Evolutionary conservation across 2,888 invertebrate genomes (phyloP), one percentile per base, ranked within the genome.

Genomic region (Gnatocerus cornutus): DNA sequence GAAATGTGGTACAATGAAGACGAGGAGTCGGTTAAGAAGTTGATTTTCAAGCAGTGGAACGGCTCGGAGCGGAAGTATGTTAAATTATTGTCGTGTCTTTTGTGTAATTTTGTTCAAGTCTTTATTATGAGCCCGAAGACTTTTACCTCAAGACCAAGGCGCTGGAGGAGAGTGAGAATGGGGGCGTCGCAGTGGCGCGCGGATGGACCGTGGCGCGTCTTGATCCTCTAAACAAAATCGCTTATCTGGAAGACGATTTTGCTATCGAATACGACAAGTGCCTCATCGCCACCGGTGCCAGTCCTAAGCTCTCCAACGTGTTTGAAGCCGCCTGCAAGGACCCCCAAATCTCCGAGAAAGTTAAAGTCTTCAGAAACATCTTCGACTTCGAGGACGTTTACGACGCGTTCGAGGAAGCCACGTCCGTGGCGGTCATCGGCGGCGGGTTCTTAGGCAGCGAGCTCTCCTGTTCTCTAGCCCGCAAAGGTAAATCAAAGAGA

Each of bases 371-470:
- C 82, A 88, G 94, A 80, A 90, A 89, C 48, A 88, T 91, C 10
- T 86, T 90, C 41, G 95, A 96, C 84, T 95, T 92, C 82, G 87
- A 90, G 77, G 86, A 88, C 46, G 83, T 96, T 37, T 88, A 90
- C 74, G 85, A 87, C 21, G 84, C 88, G 61, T 85, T 90, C 1
- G 85, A 88, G 45, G 83, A 87, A 45, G 83, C 88, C 41, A 89
- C 91, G 74, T 89, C 90, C 61, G 88, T 98, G 71, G 92, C 93
- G 55, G 89, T 99, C 73, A 86, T 98, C 74, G 99, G 99, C 68
- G 97, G 97, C 75, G 97, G 98, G 45, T 94, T 97, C 84, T 89
- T 97, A 62, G 98, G 97, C 33, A 93, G 94, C 78, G 99, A 99
- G 87, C 87, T 99, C 66, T 93, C 97, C 9, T 96, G 95, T 81